These are phyloP conservation scores for Amphipyra tragopoginis DNA, from an alignment of 2,888 invertebrate species.

Conservation along the genomic window DNA sequence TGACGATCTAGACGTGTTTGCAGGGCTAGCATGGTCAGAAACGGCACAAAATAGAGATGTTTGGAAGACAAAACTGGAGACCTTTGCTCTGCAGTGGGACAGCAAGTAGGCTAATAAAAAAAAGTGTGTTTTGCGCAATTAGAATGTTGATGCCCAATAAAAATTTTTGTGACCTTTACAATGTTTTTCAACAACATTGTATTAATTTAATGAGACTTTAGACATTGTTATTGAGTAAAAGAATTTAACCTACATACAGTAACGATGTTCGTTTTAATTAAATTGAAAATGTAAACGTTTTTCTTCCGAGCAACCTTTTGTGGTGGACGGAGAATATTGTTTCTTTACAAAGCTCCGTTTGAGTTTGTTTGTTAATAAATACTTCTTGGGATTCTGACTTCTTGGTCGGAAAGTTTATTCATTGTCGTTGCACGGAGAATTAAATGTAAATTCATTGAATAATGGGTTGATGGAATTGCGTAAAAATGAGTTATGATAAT, in stretches of 20 bases:
- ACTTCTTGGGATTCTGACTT: conserved; percentile 11
- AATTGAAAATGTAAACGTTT: conserved; percentile 54
- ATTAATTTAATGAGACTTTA: conserved; percentile 13
- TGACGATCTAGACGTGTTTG: too few relatives aligned
- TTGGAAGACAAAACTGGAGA: too few relatives aligned
- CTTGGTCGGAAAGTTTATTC: conserved; percentile 17
- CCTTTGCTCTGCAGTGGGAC: too few relatives aligned
- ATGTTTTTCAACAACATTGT: conserved; percentile 1
- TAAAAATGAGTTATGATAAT: not conserved
- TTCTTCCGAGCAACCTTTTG: conserved; percentile 45
- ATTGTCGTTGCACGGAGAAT: conserved; percentile 2
- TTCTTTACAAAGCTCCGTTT: conserved; percentile 47
- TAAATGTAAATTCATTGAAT: conserved; percentile 2
- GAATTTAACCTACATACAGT: conserved; percentile 37
- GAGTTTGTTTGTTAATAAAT: conserved; percentile 31
- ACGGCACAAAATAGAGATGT: too few relatives aligned
- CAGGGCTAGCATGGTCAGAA: too few relatives aligned
- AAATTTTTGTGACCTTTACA: not conserved
- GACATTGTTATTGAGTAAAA: conserved; percentile 20
- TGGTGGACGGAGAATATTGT: conserved; percentile 53
- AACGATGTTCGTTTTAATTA: conserved; percentile 50
- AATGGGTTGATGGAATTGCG: not conserved
- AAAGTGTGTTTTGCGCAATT: too few relatives aligned
- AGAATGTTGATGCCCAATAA: too few relatives aligned
- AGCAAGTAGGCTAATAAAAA: too few relatives aligned